Evolutionary conservation across 2,113 vertebrate genomes (phyloP).

Genomic region (Ceyx melanurus): DNA sequence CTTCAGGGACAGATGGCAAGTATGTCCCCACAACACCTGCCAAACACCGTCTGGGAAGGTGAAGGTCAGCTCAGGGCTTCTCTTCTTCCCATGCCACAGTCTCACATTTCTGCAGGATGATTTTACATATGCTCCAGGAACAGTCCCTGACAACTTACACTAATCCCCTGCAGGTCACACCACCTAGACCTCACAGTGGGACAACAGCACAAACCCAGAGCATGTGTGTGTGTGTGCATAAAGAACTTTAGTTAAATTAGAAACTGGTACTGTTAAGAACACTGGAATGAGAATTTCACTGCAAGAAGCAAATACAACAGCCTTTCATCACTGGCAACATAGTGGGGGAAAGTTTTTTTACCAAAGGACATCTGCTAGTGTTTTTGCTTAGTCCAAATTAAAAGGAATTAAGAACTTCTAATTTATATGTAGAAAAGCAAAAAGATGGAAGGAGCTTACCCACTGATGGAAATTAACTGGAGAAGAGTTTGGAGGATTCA

Average conservation of each 20-base stretch:
- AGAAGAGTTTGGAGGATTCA: background rate
- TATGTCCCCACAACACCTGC: background rate
- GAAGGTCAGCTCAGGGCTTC: slow-evolving; percentile 35
- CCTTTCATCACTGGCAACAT: background rate
- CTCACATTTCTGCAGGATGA: slow-evolving; percentile 44
- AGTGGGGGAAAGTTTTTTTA: background rate
- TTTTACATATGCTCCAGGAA: background rate
- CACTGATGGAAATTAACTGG: background rate
- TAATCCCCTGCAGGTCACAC: background rate
- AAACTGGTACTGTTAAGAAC: background rate
- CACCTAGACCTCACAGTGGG: background rate
- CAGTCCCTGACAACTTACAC: background rate
- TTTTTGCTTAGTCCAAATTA: background rate
- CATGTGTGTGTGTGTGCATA: background rate
- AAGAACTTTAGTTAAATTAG: background rate
- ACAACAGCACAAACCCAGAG: background rate
- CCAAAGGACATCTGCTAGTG: background rate
- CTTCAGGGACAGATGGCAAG: background rate
- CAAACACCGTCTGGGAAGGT: slow-evolving; percentile 34
- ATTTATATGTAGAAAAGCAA: background rate
- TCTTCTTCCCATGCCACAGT: slow-evolving; percentile 16
- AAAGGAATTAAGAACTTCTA: background rate
- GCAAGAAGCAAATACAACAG: background rate
- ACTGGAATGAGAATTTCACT: background rate
- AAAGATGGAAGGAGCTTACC: background rate